Evolutionary conservation across 2,113 vertebrate species (phyloP), one percentile per base, ranked within the genome.

Genomic region (Megaptera novaeangliae): DNA sequence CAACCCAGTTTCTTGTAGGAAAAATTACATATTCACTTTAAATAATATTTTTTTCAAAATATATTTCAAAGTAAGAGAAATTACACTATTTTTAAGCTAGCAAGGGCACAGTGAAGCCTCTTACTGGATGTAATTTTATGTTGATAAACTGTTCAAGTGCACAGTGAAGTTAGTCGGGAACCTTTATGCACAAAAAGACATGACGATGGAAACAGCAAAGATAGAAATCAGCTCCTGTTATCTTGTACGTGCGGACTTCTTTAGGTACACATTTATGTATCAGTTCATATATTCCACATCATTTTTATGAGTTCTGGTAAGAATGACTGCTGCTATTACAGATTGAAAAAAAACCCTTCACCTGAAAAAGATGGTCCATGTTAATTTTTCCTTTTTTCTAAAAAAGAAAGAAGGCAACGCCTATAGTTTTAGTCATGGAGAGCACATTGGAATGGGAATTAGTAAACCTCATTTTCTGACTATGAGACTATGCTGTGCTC

Each of bases 1-100:
- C 9, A 71, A 44, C 29, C 94, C 36, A 63, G 0, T 29, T 82
- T 49, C 94, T 88, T 88, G 3, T 10, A 75, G 41, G 41, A 69
- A 92, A 88, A 92, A 89, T 78, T 77, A 82, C 72, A 52, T 92
- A 64, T 34, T 97, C 6, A 69, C n/a, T 88, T 93, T 82, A 88
- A 86, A 82, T 86, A 41, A 83, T 71, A 41, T n/a, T 90, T 96
- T 95, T 95, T 59, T 49, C 5, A 95, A 95, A 95, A 88, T 52
- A 34, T 21, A 20, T 90, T 94, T 97, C 80, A 61, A 96, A 84
- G 20, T 85, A 75, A 93, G n/a, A 64, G 9, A 69, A 96, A 71
- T 92, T 80, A 88, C 31, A 83, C 39, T 78, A 41, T 68, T 66
- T 80, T 94, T 88, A 92, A 94, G 57, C 68, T 59, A 88, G 27